These are phyloP conservation scores for Cairina moschata DNA, from an alignment of 2,113 vertebrate genomes.

Conservation along the genomic window DNA sequence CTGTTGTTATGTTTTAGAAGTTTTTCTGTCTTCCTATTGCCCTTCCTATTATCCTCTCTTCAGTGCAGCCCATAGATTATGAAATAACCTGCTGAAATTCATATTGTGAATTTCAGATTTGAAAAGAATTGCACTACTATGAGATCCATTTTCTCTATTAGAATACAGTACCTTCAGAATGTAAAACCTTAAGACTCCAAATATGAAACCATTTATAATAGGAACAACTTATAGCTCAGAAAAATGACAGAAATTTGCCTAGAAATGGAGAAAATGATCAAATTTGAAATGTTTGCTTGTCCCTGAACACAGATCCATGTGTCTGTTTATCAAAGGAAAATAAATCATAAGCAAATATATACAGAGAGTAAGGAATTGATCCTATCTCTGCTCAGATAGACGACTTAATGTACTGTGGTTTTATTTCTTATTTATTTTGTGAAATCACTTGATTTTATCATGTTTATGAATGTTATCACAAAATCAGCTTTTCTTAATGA, in stretches of 20 bases:
- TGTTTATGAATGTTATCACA: not conserved
- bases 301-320: not conserved
- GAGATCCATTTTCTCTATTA: not conserved
- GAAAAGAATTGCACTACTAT: not conserved
- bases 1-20: slow-evolving; percentile 12
- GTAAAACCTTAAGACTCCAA: not conserved
- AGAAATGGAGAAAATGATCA: not conserved
- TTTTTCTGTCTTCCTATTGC: not conserved
- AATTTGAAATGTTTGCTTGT: not conserved
- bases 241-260: not conserved
- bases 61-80: not conserved
- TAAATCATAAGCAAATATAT: not conserved
- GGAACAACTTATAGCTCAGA: not conserved
- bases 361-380: not conserved
- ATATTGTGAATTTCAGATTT: not conserved
- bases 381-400: not conserved
- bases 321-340: not conserved
- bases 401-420: not conserved
- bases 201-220: not conserved
- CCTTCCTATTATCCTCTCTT: not conserved
- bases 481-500: not conserved
- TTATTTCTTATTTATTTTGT: not conserved
- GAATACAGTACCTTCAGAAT: not conserved
- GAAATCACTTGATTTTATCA: not conserved
- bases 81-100: slow-evolving; percentile 14